Evolutionary conservation across 1,140 invertebrate genomes (phyloP), one percentile per base, ranked within the genome.

Genomic region (Cydia amplana): DNA sequence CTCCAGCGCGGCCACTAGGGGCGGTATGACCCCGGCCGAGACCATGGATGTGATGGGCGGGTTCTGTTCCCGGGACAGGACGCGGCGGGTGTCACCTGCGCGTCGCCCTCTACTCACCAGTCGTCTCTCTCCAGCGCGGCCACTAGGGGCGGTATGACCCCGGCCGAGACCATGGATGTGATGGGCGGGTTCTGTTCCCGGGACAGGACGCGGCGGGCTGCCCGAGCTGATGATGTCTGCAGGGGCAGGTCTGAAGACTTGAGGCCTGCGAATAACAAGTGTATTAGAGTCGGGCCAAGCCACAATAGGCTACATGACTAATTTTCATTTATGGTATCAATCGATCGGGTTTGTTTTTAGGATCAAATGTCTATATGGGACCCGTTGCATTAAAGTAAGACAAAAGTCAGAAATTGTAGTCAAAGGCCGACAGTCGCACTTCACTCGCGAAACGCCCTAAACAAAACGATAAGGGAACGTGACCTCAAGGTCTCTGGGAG

Each of bases 1-100:
- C 55, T 94, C 91, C 10, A 99, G 92, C 78, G 98, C 97, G 73
- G 96, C 93, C 2, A 99, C 95, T 79, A 98, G 95, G 74, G 95
- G 95, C 5, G 97, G 98, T 14, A 99, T 96, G 80, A 99, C 95
- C 49, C 98, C 98, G 83, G 96, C 94, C 3, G 95, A 85, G 72
- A 99, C 98, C 93, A 99, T 96, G 12, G 95, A 93, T 91, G 98
- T 96, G 83, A 99, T 99, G 1, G 99, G 99, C 14, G 99, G 99
- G 93, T 98, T 98, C 78, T 96, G 95, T 88, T 99, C 98, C 14
- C 96, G 94, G 25, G 98, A 99, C 0, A 99, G 93, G 85, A 98
- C 96, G 85, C 99, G 98, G 51, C 99, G 94, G 63, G 97, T n/a
- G n/a, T n/a, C n/a, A n/a, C n/a, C n/a, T n/a, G n/a, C n/a, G n/a